Percentiles rank a stretch among this genome's conserved stretches.
Evolutionary conservation across 2,797 vertebrate species (phyloP).

Genomic region (Mallotus villosus): DNA sequence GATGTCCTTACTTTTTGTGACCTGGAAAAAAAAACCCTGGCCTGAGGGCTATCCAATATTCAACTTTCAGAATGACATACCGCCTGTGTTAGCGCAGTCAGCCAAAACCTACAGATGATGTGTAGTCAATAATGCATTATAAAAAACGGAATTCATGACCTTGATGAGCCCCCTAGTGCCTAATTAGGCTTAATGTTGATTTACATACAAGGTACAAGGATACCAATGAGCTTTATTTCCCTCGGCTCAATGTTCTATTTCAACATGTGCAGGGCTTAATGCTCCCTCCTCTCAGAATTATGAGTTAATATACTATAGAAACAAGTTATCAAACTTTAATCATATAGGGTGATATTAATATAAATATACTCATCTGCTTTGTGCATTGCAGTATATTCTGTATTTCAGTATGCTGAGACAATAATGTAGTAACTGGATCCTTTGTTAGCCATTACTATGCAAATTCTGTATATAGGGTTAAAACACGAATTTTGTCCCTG

Average conservation of each 20-base stretch:
- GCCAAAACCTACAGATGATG: constrained; percentile 74
- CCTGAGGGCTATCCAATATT: constrained; percentile 75
- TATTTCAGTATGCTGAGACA: constrained; percentile 7
- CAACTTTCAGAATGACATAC: constrained; percentile 74
- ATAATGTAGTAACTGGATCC: constrained; percentile 38
- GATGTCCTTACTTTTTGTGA: constrained; percentile 73
- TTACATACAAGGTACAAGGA: constrained; percentile 70
- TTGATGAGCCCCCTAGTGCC: constrained; percentile 73
- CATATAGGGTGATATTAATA: constrained; percentile 12
- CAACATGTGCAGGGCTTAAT: constrained; percentile 43
- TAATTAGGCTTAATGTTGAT: constrained; percentile 82
- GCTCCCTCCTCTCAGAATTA: constrained; percentile 24
- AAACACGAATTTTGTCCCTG: constrained; percentile 38
- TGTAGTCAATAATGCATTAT: constrained; percentile 75
- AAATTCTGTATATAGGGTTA: background rate
- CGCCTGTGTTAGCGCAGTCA: constrained; percentile 71
- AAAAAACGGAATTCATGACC: constrained; percentile 76
- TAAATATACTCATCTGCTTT: background rate
- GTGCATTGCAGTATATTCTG: constrained; percentile 14
- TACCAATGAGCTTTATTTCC: constrained; percentile 62
- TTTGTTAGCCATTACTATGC: constrained; percentile 8
- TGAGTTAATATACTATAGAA: constrained; percentile 18
- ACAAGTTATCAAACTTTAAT: constrained; percentile 12
- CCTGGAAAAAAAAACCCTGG: constrained; percentile 57
- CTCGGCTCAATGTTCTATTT: constrained; percentile 45